Base-by-base conservation (phyloP, 2,797 vertebrate species). In the Smutsia temminckii region DNA sequence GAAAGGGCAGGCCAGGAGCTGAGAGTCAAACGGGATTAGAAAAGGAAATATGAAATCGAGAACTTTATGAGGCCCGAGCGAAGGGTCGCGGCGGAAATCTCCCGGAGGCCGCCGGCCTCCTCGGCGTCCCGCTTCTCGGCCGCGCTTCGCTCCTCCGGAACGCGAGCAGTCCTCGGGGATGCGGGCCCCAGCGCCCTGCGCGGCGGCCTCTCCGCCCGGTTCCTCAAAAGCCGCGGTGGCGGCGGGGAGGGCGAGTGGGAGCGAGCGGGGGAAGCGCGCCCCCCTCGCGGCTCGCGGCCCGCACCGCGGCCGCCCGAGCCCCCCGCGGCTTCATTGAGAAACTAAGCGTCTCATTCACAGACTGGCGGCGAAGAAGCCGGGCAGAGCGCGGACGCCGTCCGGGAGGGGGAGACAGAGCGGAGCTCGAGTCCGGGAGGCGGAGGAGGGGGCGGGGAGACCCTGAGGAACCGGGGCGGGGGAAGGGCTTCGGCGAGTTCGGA, bases 271-370 rank as follows among this genome's bases (percentile, higher is more conserved):
- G n/a, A 68, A 80, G n/a, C 75, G 96, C 97, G 89, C 94, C 96
- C 95, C 91, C 64, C 51, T 64, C 37, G 68, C 71, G 89, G 51
- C 96, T 94, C 49, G 59, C 32, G 3, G 95, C 97, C 95, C 91
- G 85, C 89, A 6, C 46, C 0, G 91, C 85, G 25, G 3, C 96
- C 72, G 87, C 93, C 86, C 51, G 71, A 89, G 85, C 95, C 91
- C 91, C 92, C 93, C 61, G 77, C 91, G 37, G 92, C 95, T 96
- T 97, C 98, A 97, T 98, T 96, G 97, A 97, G 96, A 95, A 97
- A 96, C 80, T 55, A 79, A 87, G 96, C 80, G 84, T 46, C 96
- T 92, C 96, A 95, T 96, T 97, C 96, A 97, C 97, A 77, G 66
- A 61, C 93, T 46, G 95, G 69, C 87, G 55, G 40, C 80, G 74